A percentile compares a stretch with the other conserved stretches of the same genome.
phyloP scores from a whole-genome alignment of 2,888 invertebrate species.

The Vesta saturnalis region DNA sequence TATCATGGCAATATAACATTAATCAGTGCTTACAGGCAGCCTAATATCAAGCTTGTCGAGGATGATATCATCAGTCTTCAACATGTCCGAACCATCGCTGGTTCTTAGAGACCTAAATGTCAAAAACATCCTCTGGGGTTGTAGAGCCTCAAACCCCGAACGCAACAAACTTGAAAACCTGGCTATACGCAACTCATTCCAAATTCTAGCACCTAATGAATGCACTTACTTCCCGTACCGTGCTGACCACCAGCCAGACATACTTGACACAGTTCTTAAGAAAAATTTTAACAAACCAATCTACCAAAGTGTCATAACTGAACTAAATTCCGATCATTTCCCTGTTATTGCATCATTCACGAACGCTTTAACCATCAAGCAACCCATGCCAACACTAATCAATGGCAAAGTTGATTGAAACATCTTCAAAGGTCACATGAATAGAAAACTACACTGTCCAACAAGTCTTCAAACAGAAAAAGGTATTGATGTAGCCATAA shows the following conservation, averaged over 20 bases:
- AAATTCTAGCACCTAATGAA: constrained; percentile 6
- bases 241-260: background rate
- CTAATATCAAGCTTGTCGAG: constrained; percentile 24
- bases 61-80: constrained; percentile 18
- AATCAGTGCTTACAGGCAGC: constrained; percentile 25
- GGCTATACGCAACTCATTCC: background rate
- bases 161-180: constrained; percentile 7
- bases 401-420: background rate
- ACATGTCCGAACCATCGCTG: constrained; percentile 15
- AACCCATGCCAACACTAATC: constrained; percentile 8
- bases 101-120: constrained; percentile 16
- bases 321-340: constrained; percentile 8
- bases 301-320: constrained; percentile 10
- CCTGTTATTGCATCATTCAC: background rate
- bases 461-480: background rate
- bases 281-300: constrained; percentile 2
- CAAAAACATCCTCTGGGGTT: constrained; percentile 19
- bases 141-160: constrained; percentile 12
- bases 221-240: background rate
- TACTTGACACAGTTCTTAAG: background rate
- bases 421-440: background rate
- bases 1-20: constrained; percentile 13
- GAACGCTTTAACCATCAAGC: constrained; percentile 7
- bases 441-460: background rate
- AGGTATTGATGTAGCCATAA: constrained; percentile 6